These are phyloP conservation scores for Oryctolagus cuniculus DNA, from an alignment of 2,113 vertebrate genomes.

Conservation along the genomic window mOryCun1.1 NC_091451.1:47258501-47259000, in stretches of 20 bases:
- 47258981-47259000: accelerated
- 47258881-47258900: conserved; percentile 96
- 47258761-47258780: accelerated
- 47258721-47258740: background rate
- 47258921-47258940: conserved; percentile 95
- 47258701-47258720: too few species aligned
- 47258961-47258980: conserved; percentile 94
- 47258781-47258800: accelerated
- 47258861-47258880: conserved; percentile 90
- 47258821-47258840: conserved; percentile 75
- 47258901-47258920: conserved; percentile 95
- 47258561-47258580: conserved; percentile 66
- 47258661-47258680: background rate
- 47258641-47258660: background rate
- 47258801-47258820: background rate
- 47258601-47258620: background rate
- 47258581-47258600: background rate
- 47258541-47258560: conserved; percentile 96
- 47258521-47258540: conserved; percentile 98
- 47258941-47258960: conserved; percentile 95
- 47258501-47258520: conserved; percentile 89
- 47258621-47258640: too few species aligned
- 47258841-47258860: conserved; percentile 98
- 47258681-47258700: background rate
- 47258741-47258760: background rate